These are phyloP conservation scores for Sebastes ruberrimus DNA, from an alignment of 2,797 vertebrate species.

Conservation along the genomic window DNA sequence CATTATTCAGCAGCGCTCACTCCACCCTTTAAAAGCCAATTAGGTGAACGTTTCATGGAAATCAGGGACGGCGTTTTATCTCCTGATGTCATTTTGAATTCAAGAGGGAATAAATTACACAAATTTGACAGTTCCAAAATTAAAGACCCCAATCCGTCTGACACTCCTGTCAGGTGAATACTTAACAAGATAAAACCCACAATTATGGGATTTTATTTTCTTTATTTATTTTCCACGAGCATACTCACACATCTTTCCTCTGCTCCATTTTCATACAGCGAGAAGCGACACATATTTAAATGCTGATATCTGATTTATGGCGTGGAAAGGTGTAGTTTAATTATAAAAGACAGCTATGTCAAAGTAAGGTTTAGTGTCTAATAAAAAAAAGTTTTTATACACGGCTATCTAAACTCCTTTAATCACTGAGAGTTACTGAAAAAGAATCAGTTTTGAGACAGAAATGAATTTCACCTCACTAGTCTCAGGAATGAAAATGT, in stretches of 20 bases:
- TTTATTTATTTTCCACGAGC: neutral
- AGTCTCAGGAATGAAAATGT: constrained; percentile 44
- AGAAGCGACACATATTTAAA: neutral
- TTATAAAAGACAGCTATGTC: neutral
- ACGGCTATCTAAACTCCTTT: neutral
- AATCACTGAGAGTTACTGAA: neutral
- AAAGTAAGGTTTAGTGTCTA: neutral
- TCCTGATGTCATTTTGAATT: constrained; percentile 67
- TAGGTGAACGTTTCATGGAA: constrained; percentile 67
- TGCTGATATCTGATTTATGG: neutral
- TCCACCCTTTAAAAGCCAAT: constrained; percentile 70
- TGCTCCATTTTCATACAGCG: neutral
- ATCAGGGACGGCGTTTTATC: constrained; percentile 66
- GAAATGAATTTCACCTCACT: constrained; percentile 23
- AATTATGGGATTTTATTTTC: constrained; percentile 25
- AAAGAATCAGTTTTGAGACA: neutral
- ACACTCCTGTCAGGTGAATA: constrained; percentile 50
- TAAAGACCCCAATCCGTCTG: constrained; percentile 41
- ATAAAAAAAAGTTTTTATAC: neutral
- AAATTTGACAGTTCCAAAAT: constrained; percentile 60
- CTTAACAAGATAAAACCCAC: constrained; percentile 45
- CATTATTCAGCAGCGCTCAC: constrained; percentile 62
- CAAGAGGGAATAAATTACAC: constrained; percentile 68
- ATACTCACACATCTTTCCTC: neutral
- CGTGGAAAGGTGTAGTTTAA: neutral